These are phyloP conservation scores for Catamblyrhynchus diadema DNA, from an alignment of 2,797 vertebrate species.

Conservation along the genomic window DNA sequence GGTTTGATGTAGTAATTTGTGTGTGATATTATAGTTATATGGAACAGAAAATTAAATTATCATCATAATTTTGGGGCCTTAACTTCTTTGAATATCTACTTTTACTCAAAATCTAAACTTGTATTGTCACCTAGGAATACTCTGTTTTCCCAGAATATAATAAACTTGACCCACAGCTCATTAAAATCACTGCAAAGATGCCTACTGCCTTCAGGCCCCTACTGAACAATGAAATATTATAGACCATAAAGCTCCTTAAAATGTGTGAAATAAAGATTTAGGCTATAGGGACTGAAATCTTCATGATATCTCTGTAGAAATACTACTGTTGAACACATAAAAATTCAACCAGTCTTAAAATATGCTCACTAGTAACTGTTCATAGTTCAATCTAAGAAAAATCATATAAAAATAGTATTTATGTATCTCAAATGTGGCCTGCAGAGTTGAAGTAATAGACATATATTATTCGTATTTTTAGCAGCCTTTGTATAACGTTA, in stretches of 20 bases:
- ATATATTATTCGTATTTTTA: neutral
- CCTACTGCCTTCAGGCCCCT: neutral
- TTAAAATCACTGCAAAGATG: neutral
- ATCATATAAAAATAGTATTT: neutral
- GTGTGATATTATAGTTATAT: neutral
- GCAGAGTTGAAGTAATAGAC: neutral
- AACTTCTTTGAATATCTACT: neutral
- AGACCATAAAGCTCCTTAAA: neutral
- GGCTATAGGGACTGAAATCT: neutral
- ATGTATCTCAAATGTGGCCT: neutral
- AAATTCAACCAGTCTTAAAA: neutral
- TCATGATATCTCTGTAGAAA: neutral
- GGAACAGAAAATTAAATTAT: neutral
- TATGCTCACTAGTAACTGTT: neutral
- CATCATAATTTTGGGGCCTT: neutral
- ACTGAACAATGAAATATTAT: neutral
- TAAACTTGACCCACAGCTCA: neutral
- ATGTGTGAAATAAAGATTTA: neutral
- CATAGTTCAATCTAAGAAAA: neutral
- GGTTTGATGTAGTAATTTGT: neutral
- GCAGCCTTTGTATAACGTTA: neutral
- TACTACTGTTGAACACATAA: neutral
- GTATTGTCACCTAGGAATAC: neutral
- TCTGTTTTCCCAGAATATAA: neutral
- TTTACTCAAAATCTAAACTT: neutral